These are phyloP conservation scores for Martes martes DNA, from an alignment of 2,113 vertebrate genomes.

Conservation along the genomic window DNA sequence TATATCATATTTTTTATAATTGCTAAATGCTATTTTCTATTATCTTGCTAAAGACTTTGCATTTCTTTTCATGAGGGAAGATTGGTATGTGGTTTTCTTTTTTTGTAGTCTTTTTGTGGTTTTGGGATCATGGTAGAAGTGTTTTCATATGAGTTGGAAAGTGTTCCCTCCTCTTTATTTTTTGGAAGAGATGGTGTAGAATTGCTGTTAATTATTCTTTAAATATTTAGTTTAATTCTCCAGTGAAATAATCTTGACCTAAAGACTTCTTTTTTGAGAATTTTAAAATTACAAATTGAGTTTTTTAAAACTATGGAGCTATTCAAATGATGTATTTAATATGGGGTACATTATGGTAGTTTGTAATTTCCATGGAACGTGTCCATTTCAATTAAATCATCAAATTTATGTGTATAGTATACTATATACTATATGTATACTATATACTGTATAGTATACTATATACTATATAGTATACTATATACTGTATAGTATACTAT, in stretches of 20 bases:
- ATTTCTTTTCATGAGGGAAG: background rate
- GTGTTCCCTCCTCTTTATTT: background rate
- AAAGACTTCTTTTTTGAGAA: background rate
- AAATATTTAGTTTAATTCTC: background rate
- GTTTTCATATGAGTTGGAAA: background rate
- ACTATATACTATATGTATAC: no score
- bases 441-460: no score
- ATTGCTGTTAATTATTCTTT: background rate
- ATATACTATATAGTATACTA: no score
- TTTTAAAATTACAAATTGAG: conserved; percentile 17
- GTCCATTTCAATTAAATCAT: conserved; percentile 2
- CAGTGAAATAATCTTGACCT: background rate
- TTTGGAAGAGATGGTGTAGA: background rate
- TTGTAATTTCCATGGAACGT: conserved; percentile 20
- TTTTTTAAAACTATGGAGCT: background rate
- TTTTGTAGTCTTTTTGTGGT: background rate
- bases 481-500: background rate
- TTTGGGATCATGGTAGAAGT: background rate
- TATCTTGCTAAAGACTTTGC: background rate
- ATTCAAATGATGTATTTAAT: background rate
- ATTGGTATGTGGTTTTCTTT: background rate
- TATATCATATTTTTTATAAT: conserved; percentile 23
- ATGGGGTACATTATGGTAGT: background rate
- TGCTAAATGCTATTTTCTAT: background rate
- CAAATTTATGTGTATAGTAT: background rate